These are phyloP conservation scores for Idaea biselata DNA, from an alignment of 2,888 invertebrate species.

Conservation along the genomic window DNA sequence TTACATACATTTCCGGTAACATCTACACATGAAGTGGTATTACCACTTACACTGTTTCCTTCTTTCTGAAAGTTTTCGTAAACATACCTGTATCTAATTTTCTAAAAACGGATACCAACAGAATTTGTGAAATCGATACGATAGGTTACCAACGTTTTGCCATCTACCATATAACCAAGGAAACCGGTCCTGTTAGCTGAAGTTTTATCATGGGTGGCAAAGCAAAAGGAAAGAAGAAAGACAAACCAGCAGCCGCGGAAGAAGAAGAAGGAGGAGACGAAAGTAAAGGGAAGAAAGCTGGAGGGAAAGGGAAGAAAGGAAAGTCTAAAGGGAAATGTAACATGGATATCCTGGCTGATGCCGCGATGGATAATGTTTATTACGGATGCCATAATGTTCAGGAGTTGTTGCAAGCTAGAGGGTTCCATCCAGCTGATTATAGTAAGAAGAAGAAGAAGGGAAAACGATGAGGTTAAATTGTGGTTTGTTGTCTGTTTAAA, in stretches of 20 bases:
- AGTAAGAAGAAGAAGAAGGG: slow-evolving; percentile 94
- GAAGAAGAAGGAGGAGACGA: slow-evolving; percentile 50
- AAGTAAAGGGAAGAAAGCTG: slow-evolving; percentile 75
- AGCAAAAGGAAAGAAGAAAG: slow-evolving; percentile 72
- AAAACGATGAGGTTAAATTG: slow-evolving; percentile 60
- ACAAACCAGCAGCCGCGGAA: slow-evolving; percentile 75
- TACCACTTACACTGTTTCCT: too few species aligned
- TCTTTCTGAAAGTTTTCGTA: too few species aligned
- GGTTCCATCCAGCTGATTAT: slow-evolving; percentile 94
- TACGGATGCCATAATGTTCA: slow-evolving; percentile 96
- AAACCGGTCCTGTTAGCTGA: not conserved
- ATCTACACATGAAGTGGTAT: too few species aligned
- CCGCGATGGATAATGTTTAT: slow-evolving; percentile 96
- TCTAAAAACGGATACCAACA: not conserved
- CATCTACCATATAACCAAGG: not conserved
- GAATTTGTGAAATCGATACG: not conserved
- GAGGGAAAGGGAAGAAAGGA: slow-evolving; percentile 73
- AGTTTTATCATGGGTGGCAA: slow-evolving; percentile 53
- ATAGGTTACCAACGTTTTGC: not conserved
- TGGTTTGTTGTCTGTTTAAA: not conserved
- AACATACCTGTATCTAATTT: not conserved
- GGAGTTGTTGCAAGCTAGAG: slow-evolving; percentile 90
- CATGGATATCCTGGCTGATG: slow-evolving; percentile 92
- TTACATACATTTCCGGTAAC: too few species aligned
- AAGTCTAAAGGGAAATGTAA: slow-evolving; percentile 84